Evolutionary conservation across 2,797 vertebrate genomes (phyloP).

Genomic region (Argya squamiceps): DNA sequence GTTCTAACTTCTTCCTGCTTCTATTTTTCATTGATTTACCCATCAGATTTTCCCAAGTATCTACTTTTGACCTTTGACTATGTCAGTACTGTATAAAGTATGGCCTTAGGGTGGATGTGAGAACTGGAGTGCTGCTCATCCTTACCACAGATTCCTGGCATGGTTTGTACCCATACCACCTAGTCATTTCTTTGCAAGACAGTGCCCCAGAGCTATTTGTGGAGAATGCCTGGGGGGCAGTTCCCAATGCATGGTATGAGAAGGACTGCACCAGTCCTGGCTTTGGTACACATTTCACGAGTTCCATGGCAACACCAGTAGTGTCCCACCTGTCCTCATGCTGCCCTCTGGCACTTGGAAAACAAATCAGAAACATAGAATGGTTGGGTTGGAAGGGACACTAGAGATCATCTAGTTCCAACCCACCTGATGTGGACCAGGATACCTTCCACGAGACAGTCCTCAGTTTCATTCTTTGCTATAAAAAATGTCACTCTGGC

Average conservation of each 20-base stretch:
- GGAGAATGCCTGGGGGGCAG: neutral
- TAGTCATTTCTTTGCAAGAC: neutral
- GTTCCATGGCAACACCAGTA: rapidly evolving
- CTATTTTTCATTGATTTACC: neutral
- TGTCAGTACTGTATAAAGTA: neutral
- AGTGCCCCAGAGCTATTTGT: neutral
- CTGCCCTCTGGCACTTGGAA: neutral
- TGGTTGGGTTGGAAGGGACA: neutral
- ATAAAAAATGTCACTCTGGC: neutral
- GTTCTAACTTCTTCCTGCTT: neutral
- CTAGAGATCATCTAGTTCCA: neutral
- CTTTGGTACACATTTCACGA: neutral
- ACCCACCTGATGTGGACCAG: no score
- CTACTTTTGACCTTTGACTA: neutral
- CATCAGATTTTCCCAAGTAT: neutral
- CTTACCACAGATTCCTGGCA: neutral
- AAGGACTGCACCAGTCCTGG: neutral
- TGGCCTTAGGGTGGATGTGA: neutral
- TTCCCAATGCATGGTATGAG: neutral
- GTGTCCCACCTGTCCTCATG: neutral
- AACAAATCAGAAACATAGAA: neutral
- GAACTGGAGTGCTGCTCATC: neutral
- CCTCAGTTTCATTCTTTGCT: neutral
- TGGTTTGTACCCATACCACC: neutral
- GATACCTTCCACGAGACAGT: neutral